Percentiles rank a stretch among this genome's conserved stretches.
phyloP scores from a whole-genome alignment of 2,113 vertebrate species.

The Stercorarius parasiticus region DNA sequence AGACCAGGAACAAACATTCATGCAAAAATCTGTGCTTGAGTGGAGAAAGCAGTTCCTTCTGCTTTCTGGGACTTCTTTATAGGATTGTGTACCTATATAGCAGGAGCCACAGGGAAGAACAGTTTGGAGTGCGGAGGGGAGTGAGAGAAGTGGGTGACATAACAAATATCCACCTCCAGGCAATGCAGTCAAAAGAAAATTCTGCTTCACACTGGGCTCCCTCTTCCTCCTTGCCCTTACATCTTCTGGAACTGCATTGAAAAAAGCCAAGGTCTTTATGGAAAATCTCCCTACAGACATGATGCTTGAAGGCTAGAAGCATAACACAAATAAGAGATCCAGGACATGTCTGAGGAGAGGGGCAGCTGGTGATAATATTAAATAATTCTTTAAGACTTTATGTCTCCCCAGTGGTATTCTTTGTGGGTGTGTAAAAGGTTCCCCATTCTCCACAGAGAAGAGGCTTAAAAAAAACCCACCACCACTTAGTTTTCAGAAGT shows the following conservation, averaged over 20 bases:
- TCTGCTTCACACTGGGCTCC: not conserved
- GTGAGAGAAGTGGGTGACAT: not conserved
- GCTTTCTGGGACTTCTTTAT: not conserved
- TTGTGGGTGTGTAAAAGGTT: not conserved
- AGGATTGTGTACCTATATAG: not conserved
- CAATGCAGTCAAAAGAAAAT: not conserved
- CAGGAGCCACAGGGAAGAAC: not conserved
- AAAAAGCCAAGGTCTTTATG: not conserved
- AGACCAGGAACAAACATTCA: not conserved
- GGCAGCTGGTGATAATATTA: not conserved
- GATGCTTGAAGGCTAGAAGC: not conserved
- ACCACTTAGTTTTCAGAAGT: not conserved
- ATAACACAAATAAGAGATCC: not conserved
- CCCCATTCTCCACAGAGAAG: not conserved
- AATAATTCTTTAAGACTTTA: not conserved
- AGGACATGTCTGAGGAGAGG: not conserved
- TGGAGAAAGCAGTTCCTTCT: not conserved
- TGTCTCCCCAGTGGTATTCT: not conserved
- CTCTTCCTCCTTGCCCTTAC: not conserved
- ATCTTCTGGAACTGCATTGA: not conserved
- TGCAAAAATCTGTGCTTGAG: not conserved
- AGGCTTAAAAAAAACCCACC: not conserved
- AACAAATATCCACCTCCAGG: not conserved
- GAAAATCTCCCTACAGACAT: not conserved
- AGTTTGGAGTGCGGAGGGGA: not conserved